phyloP scores from a whole-genome alignment of 2,113 vertebrate species.

The Thunnus thynnus region DNA sequence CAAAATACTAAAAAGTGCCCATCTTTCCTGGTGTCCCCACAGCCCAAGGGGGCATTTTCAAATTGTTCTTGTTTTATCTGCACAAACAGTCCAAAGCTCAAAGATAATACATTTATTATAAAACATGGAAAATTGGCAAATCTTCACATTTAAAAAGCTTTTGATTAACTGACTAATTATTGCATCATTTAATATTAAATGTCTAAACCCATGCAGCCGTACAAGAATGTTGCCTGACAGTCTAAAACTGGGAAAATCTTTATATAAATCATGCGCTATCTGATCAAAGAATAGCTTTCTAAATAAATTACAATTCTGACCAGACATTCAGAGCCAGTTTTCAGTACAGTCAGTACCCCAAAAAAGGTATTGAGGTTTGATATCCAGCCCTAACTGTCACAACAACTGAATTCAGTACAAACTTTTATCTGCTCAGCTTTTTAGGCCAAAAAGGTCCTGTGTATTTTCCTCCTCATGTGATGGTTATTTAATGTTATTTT shows the following conservation, averaged over 20 bases:
- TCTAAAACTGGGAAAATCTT: neutral
- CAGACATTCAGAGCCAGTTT: conserved; percentile 5
- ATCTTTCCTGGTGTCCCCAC: neutral
- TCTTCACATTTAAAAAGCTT: too few species aligned
- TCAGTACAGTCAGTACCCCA: neutral
- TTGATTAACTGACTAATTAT: too few species aligned
- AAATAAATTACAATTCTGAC: neutral
- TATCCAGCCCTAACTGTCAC: neutral
- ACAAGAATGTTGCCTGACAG: neutral
- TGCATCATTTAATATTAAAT: too few species aligned
- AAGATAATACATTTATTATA: too few species aligned
- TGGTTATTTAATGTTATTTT: conserved; percentile 49
- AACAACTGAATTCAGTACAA: conserved; percentile 13
- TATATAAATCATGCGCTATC: neutral
- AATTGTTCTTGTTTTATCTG: neutral
- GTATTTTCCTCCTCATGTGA: conserved; percentile 45
- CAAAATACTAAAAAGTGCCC: neutral
- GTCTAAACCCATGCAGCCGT: neutral
- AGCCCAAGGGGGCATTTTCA: neutral
- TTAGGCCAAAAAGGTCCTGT: conserved; percentile 37
- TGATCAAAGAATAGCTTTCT: neutral
- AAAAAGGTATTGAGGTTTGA: neutral
- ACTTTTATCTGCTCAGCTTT: conserved; percentile 14
- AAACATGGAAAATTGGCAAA: too few species aligned
- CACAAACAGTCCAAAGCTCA: neutral